phyloP scores from a whole-genome alignment of 2,113 vertebrate species.

The Calyptomena viridis region DNA sequence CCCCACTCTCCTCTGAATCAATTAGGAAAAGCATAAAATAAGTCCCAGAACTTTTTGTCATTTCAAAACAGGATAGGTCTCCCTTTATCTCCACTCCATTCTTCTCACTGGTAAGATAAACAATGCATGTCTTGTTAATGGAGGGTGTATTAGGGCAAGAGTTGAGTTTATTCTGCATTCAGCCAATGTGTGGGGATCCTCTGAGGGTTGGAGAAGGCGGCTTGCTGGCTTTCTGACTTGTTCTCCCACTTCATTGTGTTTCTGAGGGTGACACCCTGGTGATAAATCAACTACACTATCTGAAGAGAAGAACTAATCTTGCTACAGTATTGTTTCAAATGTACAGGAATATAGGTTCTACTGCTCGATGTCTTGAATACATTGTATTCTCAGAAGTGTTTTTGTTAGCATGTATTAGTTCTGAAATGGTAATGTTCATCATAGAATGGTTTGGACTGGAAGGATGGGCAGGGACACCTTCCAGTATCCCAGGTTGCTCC shows the following conservation, averaged over 20 bases:
- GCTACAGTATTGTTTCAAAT: background rate
- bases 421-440: background rate
- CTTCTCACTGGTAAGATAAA: background rate
- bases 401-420: background rate
- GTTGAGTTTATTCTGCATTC: background rate
- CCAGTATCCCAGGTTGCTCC: background rate
- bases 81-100: background rate
- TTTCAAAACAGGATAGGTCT: background rate
- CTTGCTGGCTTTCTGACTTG: conserved; percentile 23
- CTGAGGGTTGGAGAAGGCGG: background rate
- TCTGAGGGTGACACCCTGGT: background rate
- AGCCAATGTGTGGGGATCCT: background rate
- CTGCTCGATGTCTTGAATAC: background rate
- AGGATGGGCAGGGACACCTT: background rate
- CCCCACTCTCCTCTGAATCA: background rate
- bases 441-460: background rate
- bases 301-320: background rate
- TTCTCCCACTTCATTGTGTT: conserved; percentile 47
- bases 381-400: background rate
- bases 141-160: background rate
- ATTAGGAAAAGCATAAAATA: background rate
- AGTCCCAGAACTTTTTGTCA: background rate
- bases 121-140: background rate
- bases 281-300: background rate
- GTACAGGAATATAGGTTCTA: background rate